phyloP scores from a whole-genome alignment of 2,113 vertebrate genomes.

The Myiagra hebetior region DNA sequence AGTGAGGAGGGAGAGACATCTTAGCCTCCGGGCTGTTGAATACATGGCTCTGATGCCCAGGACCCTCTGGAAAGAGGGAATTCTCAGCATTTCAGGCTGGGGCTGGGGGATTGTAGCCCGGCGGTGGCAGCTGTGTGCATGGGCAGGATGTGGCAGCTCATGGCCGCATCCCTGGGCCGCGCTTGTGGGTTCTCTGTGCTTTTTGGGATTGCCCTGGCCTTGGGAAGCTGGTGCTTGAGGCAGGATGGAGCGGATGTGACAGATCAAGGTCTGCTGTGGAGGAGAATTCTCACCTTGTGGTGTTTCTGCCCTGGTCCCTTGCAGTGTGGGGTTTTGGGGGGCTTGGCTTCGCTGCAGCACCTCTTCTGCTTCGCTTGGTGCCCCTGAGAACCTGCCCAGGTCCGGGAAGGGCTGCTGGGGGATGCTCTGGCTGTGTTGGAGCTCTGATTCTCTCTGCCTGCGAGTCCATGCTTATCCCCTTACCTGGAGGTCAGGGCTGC shows the following conservation, averaged over 20 bases:
- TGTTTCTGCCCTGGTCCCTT: background rate
- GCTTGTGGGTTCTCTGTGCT: background rate
- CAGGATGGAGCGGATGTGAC: accelerated
- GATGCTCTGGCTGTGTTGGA: background rate
- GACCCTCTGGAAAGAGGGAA: background rate
- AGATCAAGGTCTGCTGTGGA: background rate
- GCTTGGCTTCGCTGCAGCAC: background rate
- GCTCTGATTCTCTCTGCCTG: background rate
- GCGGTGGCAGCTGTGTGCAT: accelerated
- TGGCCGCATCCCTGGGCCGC: background rate
- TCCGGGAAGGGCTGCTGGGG: background rate
- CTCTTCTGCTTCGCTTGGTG: background rate
- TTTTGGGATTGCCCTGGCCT: background rate
- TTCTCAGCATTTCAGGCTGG: background rate
- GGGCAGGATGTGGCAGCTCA: background rate
- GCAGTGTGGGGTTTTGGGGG: background rate
- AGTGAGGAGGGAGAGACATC: accelerated
- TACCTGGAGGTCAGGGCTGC: background rate
- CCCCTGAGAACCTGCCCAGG: background rate
- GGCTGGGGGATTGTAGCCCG: accelerated
- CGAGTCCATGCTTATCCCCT: accelerated
- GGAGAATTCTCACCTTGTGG: background rate
- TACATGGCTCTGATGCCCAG: accelerated
- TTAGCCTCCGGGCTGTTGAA: background rate
- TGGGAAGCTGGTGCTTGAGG: background rate